Evolutionary conservation across 1,140 invertebrate genomes (phyloP).

Genomic region (Megalonaias nervosa): DNA sequence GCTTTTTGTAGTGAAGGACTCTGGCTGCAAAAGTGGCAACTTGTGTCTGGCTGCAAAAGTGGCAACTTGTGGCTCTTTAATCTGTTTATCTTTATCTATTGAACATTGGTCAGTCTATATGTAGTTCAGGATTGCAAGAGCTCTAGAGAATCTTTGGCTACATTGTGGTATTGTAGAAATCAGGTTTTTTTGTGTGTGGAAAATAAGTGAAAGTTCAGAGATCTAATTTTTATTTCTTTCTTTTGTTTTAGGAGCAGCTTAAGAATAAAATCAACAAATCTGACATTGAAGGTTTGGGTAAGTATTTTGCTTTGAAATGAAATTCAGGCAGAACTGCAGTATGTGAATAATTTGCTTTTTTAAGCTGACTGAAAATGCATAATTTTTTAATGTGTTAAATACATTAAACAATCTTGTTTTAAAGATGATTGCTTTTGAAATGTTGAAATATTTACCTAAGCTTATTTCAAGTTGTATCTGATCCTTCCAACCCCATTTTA

Average conservation of each 20-base stretch:
- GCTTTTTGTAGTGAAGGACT: too few species aligned
- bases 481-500: too few species aligned
- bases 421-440: too few species aligned
- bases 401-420: not conserved
- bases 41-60: too few species aligned
- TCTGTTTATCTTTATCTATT: too few species aligned
- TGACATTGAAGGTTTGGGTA: conserved; percentile 59
- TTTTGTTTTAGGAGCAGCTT: conserved; percentile 57
- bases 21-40: too few species aligned
- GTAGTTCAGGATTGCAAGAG: too few species aligned
- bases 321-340: not conserved
- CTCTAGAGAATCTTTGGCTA: too few species aligned
- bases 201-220: not conserved
- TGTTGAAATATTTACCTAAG: too few species aligned
- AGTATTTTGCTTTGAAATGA: conserved; percentile 27
- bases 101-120: too few species aligned
- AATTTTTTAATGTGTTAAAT: not conserved
- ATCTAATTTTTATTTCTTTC: not conserved
- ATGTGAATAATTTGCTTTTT: not conserved
- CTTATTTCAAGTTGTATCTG: too few species aligned
- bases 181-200: not conserved
- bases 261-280: conserved; percentile 64
- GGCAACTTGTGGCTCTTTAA: too few species aligned
- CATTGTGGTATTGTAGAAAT: not conserved
- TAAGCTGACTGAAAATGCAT: not conserved